phyloP scores from a whole-genome alignment of 2,113 vertebrate species.

The Cairina moschata region DNA sequence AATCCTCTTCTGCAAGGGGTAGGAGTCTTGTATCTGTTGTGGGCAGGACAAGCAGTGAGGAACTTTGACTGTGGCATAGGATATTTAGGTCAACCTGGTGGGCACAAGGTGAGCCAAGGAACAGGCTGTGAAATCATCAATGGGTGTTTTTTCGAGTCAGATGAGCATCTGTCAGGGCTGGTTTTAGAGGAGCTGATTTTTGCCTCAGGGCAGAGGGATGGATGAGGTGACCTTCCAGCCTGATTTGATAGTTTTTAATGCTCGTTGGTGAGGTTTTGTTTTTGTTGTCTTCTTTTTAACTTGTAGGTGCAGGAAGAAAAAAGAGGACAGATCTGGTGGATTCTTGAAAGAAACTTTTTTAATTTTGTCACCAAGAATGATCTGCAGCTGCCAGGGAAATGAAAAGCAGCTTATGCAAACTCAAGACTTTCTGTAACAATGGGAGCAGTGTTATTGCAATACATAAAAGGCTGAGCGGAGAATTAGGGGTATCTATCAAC shows the following conservation, averaged over 20 bases:
- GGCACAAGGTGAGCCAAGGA: not conserved
- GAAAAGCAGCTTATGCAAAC: conserved; percentile 64
- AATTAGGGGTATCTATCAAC: conserved; percentile 49
- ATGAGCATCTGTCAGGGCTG: not conserved
- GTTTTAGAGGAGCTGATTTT: conserved; percentile 26
- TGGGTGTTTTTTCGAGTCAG: not conserved
- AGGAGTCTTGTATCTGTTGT: not conserved
- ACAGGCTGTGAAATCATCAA: not conserved
- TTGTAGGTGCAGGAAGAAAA: not conserved
- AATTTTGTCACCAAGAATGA: conserved; percentile 43
- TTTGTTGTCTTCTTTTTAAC: not conserved
- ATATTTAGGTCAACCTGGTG: not conserved
- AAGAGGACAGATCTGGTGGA: not conserved
- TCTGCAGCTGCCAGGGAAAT: conserved; percentile 63
- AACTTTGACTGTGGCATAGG: not conserved
- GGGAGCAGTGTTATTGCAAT: conserved; percentile 29
- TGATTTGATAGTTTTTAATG: conserved; percentile 23
- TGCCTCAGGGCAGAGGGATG: not conserved
- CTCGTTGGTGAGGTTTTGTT: conserved; percentile 9
- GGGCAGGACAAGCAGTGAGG: not conserved
- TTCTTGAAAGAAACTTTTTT: conserved; percentile 31
- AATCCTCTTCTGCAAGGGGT: not conserved
- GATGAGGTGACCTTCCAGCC: conserved; percentile 47
- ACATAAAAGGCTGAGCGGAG: conserved; percentile 40
- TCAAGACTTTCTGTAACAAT: conserved; percentile 44